Base-by-base conservation (phyloP, 2,113 vertebrate genomes). In the Mastomys coucha region DNA sequence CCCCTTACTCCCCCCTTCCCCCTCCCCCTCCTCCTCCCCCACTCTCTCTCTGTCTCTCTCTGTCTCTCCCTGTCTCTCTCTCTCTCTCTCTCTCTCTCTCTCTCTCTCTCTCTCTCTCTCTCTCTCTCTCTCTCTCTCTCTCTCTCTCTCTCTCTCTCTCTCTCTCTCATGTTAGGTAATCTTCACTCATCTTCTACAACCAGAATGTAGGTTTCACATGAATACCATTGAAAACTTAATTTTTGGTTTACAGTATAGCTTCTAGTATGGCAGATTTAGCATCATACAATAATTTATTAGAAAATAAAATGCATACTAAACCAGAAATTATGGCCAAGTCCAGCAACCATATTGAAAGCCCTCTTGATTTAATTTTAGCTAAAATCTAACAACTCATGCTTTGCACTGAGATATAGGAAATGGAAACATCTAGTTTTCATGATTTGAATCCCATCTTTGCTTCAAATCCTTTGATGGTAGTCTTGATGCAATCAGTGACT, bases 381-480 rank as follows among this genome's bases (percentile, higher is more conserved):
- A 36, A 78, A 70, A 36, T n/a, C 16, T 63, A 7, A 94, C 24
- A 94, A 60, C 14, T 14, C 13, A 1, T 91, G 6, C 4, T 91
- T 70, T 36, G 75, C 73, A 8, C 7, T 80, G 22, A 63, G 19
- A 53, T 19, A 39, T 69, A n/a, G 11, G 5, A 63, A 16, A 75
- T 5, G 2, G 7, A 16, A 69, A 96, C 77, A 7, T 1, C 16
- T 81, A 33, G 10, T 26, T 70, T 65, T 28, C 14, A 3, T 36
- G 14, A 17, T 70, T 45, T 67, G 6, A 70, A 24, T 77, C 4
- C 11, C 26, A 73, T 33, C 24, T 28, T 91, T 76, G 9, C 4
- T 95, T 94, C 16, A 63, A 77, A 28, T 42, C n/a, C n/a, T 56
- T 92, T 76, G 53, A 82, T 89, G 91, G 53, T 84, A 20, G 31